phyloP scores from a whole-genome alignment of 2,113 vertebrate genomes.

The Hyla sarda region DNA sequence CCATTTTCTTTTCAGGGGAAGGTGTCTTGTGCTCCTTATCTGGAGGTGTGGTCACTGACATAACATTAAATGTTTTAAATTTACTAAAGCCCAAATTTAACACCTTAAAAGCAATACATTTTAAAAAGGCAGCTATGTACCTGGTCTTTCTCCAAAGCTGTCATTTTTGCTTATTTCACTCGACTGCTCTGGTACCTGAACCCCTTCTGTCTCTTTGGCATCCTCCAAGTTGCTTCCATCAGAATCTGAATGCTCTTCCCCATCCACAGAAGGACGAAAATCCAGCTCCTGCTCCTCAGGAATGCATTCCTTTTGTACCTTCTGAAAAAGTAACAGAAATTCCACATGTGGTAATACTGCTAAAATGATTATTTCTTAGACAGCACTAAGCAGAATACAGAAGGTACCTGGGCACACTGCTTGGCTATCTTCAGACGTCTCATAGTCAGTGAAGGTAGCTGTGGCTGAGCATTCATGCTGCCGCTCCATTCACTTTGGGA shows the following conservation, averaged over 20 bases:
- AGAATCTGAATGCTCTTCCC: slow-evolving; percentile 86
- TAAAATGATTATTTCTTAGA: no score
- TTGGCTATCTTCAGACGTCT: no score
- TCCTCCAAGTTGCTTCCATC: slow-evolving; percentile 84
- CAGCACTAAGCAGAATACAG: not conserved
- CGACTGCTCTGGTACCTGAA: slow-evolving; percentile 74
- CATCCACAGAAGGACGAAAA: slow-evolving; percentile 89
- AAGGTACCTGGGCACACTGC: not conserved
- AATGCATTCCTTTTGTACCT: slow-evolving; percentile 94
- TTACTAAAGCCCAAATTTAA: not conserved
- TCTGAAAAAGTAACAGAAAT: slow-evolving; percentile 70
- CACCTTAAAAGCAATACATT: not conserved
- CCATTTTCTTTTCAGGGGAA: slow-evolving; percentile 69
- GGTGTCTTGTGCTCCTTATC: slow-evolving; percentile 62
- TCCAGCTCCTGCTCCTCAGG: slow-evolving; percentile 96
- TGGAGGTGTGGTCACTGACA: not conserved
- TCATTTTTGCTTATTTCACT: slow-evolving; percentile 64
- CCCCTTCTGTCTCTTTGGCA: slow-evolving; percentile 86
- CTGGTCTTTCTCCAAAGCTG: not conserved
- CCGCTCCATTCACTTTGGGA: no score
- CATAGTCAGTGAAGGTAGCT: no score
- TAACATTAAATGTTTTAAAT: not conserved
- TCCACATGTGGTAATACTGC: not conserved
- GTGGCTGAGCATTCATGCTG: no score
- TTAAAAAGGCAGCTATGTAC: not conserved